Conservation (phyloP, 2,888 invertebrate species). For the Andrena bucephala region DNA sequence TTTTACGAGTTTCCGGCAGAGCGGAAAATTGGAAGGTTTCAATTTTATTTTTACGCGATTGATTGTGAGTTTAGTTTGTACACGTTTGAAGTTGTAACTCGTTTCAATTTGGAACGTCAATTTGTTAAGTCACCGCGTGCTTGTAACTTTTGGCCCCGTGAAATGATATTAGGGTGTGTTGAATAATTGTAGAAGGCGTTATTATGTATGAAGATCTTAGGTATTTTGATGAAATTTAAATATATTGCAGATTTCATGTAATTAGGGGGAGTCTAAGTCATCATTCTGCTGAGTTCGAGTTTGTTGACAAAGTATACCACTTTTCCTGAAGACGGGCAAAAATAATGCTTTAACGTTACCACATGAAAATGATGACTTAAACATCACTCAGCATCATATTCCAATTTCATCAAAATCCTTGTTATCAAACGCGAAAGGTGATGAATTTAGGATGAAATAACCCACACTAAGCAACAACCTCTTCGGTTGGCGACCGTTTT, state of each 20-base stretch:
- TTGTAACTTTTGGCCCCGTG: not conserved
- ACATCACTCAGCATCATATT: not conserved
- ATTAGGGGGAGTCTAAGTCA: no score
- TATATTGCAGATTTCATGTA: no score
- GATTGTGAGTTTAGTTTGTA: no score
- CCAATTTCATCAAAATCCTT: not conserved
- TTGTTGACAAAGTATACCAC: no score
- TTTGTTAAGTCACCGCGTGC: not conserved
- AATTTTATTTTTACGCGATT: not conserved
- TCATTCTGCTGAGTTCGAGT: no score
- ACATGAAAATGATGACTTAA: no score
- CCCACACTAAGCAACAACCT: no score
- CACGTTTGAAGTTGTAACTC: not conserved
- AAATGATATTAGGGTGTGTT: no score
- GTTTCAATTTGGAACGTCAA: not conserved
- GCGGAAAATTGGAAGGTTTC: not conserved
- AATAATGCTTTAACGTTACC: no score
- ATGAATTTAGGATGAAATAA: not conserved
- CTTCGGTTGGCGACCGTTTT: not conserved
- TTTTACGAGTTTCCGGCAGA: not conserved
- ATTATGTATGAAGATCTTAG: not conserved
- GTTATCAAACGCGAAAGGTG: not conserved
- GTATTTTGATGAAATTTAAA: no score
- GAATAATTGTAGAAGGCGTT: not conserved
- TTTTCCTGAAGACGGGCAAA: no score